Base-by-base conservation (phyloP, 2,888 invertebrate genomes). In the Cheilosia vulpina region DNA sequence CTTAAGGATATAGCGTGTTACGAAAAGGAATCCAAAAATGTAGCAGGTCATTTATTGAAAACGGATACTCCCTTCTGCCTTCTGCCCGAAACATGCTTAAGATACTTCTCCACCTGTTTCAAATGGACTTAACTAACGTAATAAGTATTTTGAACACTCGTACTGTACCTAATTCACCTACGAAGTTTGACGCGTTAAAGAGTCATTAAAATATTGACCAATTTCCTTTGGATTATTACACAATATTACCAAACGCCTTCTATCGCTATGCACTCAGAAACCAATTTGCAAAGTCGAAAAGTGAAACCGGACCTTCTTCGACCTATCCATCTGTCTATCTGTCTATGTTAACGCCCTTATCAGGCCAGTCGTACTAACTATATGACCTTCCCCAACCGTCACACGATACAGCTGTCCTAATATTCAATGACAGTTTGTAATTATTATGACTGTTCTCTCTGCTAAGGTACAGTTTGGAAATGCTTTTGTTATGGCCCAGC, bases 391-490 rank as follows among this genome's bases (percentile, higher is more conserved):
- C 31, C 17, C 4, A 17, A 31, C 45, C 38, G 19, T 50, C n/a
- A 66, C 43, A 73, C 72, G 41, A 41, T 34, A 80, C 38, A 53
- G n/a, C n/a, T 69, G 52, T 69, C 69, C 57, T 58, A 79, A 75
- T 24, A 78, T 41, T 69, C 52, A 79, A 68, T 83, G 79, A 69
- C 79, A 65, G 69, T 84, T 75, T 45, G 69, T 81, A 71, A 75
- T 77, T 85, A 71, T 66, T 80, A 77, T 80, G 62, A 68, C 75
- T 50, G 38, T 53, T 27, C 63, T 27, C 19, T 27, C 31, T n/a
- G 41, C 6, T 62, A 27, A 47, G 63, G 50, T 21, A 4, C 19
- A 57, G 31, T 72, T 63, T 47, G 24, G 24, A n/a, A 69, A 17
- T 66, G 9, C 58, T 50, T 81, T 72, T 85, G 85, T 85, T 81